phyloP scores from a whole-genome alignment of 2,113 vertebrate genomes.

The Tamias sibiricus region DNA sequence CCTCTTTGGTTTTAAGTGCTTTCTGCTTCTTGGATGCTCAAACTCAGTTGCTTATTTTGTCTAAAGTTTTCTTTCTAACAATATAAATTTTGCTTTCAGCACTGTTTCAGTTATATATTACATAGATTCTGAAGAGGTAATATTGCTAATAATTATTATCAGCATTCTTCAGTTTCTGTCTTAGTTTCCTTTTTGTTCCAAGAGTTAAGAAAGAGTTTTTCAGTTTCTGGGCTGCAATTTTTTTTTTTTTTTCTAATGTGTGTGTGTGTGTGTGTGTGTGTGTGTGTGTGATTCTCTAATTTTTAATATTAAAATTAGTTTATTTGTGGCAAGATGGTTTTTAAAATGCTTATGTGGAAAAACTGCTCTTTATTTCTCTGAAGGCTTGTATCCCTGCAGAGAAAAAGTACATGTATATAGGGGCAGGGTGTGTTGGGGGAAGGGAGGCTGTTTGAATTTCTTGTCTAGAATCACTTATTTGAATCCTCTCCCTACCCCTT shows the following conservation, averaged over 20 bases:
- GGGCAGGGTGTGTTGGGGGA: not conserved
- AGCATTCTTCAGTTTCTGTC: slow-evolving; percentile 11
- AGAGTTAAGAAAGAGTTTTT: not conserved
- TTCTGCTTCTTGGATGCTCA: not conserved
- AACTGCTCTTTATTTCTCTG: slow-evolving; percentile 10
- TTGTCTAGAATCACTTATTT: not conserved
- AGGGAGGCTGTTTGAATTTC: not conserved
- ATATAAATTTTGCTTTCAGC: not conserved
- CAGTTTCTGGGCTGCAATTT: not conserved
- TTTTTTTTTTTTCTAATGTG: no score
- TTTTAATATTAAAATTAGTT: slow-evolving; percentile 15
- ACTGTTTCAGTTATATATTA: not conserved
- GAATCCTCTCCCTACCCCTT: not conserved
- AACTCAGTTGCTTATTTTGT: not conserved
- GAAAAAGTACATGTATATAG: not conserved
- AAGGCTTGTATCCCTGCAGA: not conserved
- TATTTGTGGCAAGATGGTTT: slow-evolving; percentile 24
- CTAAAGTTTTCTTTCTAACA: not conserved
- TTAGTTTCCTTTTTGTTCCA: not conserved
- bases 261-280: not conserved
- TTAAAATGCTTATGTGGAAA: not conserved
- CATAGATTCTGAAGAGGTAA: not conserved
- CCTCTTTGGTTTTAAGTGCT: not conserved
- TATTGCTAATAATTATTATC: not conserved
- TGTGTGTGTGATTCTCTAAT: not conserved